phyloP scores from a whole-genome alignment of 2,888 invertebrate genomes.

The Therioaphis trifolii region DNA sequence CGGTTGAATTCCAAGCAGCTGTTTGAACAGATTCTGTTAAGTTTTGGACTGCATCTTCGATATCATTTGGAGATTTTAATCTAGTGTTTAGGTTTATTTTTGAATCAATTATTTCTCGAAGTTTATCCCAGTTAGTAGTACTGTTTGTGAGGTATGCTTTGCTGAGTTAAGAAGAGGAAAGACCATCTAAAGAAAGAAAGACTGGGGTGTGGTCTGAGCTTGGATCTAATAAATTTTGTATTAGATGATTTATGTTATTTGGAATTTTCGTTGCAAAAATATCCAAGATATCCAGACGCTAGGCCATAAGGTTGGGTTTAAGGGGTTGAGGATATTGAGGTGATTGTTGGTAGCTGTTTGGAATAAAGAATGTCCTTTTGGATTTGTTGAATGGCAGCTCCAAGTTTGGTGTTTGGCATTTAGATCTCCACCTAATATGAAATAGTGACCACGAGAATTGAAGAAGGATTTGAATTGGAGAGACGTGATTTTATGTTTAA shows the following conservation, averaged over 20 bases:
- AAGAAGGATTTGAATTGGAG: background rate
- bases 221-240: background rate
- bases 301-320: background rate
- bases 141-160: background rate
- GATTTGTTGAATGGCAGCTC: background rate
- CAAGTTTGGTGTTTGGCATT: background rate
- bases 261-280: background rate
- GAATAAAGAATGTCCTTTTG: background rate
- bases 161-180: background rate
- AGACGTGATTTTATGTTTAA: background rate
- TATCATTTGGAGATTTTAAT: background rate
- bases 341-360: background rate
- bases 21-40: background rate
- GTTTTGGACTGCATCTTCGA: background rate
- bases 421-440: background rate
- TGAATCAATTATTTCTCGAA: background rate
- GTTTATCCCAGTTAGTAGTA: background rate
- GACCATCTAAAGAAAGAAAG: background rate
- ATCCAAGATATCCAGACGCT: background rate
- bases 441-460: background rate
- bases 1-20: background rate
- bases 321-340: background rate
- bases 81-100: background rate
- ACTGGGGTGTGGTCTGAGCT: background rate
- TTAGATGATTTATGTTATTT: background rate